phyloP scores from a whole-genome alignment of 2,888 invertebrate genomes.

The Oscheius sp. region DNA sequence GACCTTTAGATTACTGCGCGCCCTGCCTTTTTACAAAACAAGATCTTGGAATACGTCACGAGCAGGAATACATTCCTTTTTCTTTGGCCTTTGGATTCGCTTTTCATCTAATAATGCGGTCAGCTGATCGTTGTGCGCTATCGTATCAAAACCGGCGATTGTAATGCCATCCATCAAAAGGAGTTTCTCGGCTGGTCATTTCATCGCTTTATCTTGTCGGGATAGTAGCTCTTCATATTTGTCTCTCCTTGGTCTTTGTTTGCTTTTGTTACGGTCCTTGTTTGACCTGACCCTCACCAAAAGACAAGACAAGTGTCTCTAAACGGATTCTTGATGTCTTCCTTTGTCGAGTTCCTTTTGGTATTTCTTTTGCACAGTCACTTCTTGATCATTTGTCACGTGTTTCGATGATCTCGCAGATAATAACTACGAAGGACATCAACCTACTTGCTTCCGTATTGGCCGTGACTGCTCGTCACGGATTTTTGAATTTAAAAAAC shows the following conservation, averaged over 20 bases:
- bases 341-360: not conserved
- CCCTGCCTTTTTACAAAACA: not conserved
- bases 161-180: conserved; percentile 13
- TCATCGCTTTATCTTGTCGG: not conserved
- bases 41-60: no score
- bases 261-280: conserved; percentile 11
- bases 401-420: not conserved
- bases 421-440: not conserved
- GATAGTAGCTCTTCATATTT: not conserved
- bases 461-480: no score
- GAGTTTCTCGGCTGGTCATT: not conserved
- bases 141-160: not conserved
- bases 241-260: conserved; percentile 12
- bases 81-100: no score
- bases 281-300: conserved; percentile 19
- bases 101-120: not conserved
- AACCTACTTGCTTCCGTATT: not conserved
- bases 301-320: conserved; percentile 1
- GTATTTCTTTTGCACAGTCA: not conserved
- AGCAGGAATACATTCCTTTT: no score
- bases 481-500: no score
- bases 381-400: not conserved
- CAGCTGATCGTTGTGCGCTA: not conserved
- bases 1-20: not conserved
- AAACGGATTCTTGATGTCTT: not conserved